Evolutionary conservation across 2,113 vertebrate species (phyloP), one percentile per base, ranked within the genome.

Genomic region (Accipiter virgatus): DNA sequence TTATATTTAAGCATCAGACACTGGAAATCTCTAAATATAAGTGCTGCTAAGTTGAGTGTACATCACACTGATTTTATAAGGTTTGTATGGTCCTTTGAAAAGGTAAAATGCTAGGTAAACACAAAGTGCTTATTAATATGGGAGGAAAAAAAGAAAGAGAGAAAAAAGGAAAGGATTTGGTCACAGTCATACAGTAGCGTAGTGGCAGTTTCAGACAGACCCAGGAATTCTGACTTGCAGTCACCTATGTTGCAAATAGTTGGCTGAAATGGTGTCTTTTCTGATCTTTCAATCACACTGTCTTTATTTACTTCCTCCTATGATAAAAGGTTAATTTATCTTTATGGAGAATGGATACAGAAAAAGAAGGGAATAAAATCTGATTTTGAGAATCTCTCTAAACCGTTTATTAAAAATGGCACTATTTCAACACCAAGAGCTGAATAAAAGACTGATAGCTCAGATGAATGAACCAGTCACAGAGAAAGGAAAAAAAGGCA

Each of bases 301-400:
- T 81, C 91, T 89, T 65, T 89, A 52, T 84, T 92, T 74, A 91
- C 70, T 89, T 83, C 80, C 56, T 94, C 70, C 73, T 68, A 84
- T 94, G 73, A 89, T 52, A 85, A 94, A 96, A 92, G n/a, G 73
- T 91, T 92, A 93, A 87, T 88, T 91, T 82, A 91, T 68, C 53
- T 84, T 77, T 87, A 43, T 52, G 53, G 80, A 90, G 79, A 95
- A 85, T 3, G 58, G 38, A 80, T 89, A 85, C 11, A 38, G 71
- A 53, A 82, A 81, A 82, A 74, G 40, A 86, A 59, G 31, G 27
- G 47, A 87, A 47, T 56, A 62, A 86, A 92, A 87, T 87, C 68
- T 81, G 68, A 79, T 94, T 79, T 58, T 91, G 43, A 91, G 56
- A 95, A 84, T 70, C 53, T 53, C 40, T 65, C 48, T 56, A 79